These are phyloP conservation scores for Danaus plexippus DNA, from an alignment of 1,140 invertebrate species.

Conservation along the genomic window DNA sequence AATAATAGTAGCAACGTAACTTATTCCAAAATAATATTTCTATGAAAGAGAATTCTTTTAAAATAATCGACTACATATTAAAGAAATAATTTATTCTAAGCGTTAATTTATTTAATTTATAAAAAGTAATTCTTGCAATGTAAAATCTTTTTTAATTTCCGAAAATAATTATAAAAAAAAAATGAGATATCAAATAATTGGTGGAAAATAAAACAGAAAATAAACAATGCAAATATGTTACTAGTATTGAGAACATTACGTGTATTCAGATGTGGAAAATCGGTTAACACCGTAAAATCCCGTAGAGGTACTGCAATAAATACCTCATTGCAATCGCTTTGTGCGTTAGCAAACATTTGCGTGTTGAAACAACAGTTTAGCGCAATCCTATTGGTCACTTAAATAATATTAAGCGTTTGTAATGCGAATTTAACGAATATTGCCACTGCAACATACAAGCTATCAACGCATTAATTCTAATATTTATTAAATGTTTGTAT, in stretches of 20 bases:
- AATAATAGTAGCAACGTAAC: too few species aligned
- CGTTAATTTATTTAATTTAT: too few species aligned
- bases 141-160: too few species aligned
- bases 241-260: constrained; percentile 7
- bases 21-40: too few species aligned
- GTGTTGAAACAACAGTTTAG: constrained; percentile 10
- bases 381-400: constrained; percentile 7
- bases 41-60: too few species aligned
- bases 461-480: constrained; percentile 1
- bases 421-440: constrained; percentile 1
- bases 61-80: too few species aligned
- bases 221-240: constrained; percentile 15
- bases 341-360: constrained; percentile 28
- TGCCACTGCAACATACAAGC: not conserved
- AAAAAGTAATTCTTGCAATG: too few species aligned
- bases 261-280: constrained; percentile 14
- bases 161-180: too few species aligned
- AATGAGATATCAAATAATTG: too few species aligned
- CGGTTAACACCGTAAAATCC: constrained; percentile 15
- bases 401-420: constrained; percentile 6
- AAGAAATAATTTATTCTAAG: too few species aligned
- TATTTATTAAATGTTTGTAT: constrained; percentile 4
- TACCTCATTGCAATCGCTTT: constrained; percentile 34
- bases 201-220: not conserved
- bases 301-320: constrained; percentile 22